Base-by-base conservation (phyloP, 1,140 invertebrate species). In the Macrosteles quadrilineatus region DNA sequence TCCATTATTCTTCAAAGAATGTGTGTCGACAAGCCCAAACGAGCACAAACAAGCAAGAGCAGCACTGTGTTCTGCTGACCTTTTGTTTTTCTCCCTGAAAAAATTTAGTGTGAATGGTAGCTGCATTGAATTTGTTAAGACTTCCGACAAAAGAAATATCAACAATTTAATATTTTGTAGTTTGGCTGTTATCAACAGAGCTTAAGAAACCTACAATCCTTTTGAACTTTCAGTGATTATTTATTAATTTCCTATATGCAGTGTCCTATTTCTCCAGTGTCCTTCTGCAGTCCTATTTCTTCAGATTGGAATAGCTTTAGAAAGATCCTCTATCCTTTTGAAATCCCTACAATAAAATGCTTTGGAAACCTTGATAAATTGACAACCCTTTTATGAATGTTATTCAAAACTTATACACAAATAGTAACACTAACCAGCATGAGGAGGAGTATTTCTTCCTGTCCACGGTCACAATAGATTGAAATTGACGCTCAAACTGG, bases 11-110 rank as follows among this genome's bases (percentile, higher is more conserved):
- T 68, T 72, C 14, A 72, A 50, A 40, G 63, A 23, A 27, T 55
- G 53, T 45, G 55, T 43, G 55, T 74, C 71, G 29, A 74, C 40
- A 69, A 91, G 77, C 29, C 87, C 88, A 50, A 93, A 77, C 63
- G 84, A 82, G 72, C 87, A 85, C 14, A 96, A 81, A 77, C 91
- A 94, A 27, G 93, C 93, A 73, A 97, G 83, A 17, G 95, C 95
- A 23, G 95, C 94, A 65, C 90, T 92, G 84, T 98, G 95, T 83
- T 98, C 95, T 1, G 95, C 92, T 84, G 90, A 89, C 78, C 92
- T 90, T 81, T 97, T 97, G 77, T 94, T 97, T 77, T 97, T 97
- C 75, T 97, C 94, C 91, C 89, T 91, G 75, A n/a, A n/a, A 82
- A 76, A 78, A 74, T 73, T 73, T 75, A 77, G 67, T 71, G 70